These are phyloP conservation scores for Tipula helvola DNA, from an alignment of 2,888 invertebrate genomes.

Conservation along the genomic window DNA sequence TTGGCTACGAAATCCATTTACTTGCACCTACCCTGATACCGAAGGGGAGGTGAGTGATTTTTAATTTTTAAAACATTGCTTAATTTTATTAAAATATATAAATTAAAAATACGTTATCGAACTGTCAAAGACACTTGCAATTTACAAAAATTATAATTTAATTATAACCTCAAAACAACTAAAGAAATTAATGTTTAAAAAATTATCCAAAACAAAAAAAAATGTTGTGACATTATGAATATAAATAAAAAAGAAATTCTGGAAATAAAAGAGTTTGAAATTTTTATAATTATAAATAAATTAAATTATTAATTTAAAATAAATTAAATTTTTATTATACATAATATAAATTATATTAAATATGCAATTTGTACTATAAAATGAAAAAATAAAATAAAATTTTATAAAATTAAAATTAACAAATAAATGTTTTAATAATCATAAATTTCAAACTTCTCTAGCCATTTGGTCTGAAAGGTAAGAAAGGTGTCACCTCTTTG, in stretches of 20 bases:
- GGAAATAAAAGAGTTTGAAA: not conserved
- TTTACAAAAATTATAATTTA: not conserved
- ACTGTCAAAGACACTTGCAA: not conserved
- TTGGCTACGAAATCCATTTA: conserved; percentile 63
- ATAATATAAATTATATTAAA: not conserved
- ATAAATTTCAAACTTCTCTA: too few species aligned
- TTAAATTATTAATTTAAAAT: not conserved
- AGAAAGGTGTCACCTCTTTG: too few species aligned
- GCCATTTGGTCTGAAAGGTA: too few species aligned
- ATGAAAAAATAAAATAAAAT: not conserved
- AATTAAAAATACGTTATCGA: not conserved
- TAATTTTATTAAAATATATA: not conserved
- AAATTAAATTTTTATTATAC: not conserved
- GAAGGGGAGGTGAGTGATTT: conserved; percentile 56
- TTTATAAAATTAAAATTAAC: not conserved
- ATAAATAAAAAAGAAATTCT: not conserved
- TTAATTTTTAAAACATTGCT: conserved; percentile 24
- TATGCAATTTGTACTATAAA: not conserved
- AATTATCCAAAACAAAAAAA: not conserved
- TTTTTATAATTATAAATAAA: not conserved
- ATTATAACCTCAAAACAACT: not conserved
- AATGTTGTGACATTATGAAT: not conserved
- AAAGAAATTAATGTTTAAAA: not conserved
- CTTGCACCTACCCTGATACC: conserved; percentile 63
- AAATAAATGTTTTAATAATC: too few species aligned